These are phyloP conservation scores for Axea sp. DNA, from an alignment of 2,888 invertebrate genomes.

Conservation along the genomic window DNA sequence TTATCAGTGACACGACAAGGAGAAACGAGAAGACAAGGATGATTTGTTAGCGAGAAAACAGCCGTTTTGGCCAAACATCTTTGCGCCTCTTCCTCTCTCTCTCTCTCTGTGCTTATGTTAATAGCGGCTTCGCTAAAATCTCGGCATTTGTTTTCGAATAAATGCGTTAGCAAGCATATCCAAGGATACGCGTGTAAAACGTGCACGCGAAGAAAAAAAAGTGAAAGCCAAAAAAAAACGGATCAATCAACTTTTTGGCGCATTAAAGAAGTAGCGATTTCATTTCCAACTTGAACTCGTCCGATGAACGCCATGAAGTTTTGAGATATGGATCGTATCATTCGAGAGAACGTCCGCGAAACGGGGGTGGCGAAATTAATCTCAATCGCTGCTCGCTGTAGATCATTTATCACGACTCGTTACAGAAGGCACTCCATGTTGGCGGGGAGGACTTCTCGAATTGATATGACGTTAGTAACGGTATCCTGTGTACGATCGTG, in stretches of 20 bases:
- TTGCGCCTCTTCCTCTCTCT: constrained; percentile 12
- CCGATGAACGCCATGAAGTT: constrained; percentile 42
- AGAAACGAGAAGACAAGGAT: no score
- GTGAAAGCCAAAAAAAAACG: not conserved
- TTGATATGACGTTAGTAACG: constrained; percentile 76
- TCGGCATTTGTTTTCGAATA: constrained; percentile 38
- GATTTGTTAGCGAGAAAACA: constrained; percentile 70
- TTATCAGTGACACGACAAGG: no score
- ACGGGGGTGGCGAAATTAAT: constrained; percentile 74
- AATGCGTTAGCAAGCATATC: constrained; percentile 5
- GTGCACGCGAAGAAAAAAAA: not conserved
- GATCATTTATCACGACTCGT: constrained; percentile 78
- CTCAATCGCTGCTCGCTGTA: constrained; percentile 73
- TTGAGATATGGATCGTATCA: constrained; percentile 64
- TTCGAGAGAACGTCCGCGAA: constrained; percentile 58
- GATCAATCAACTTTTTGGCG: constrained; percentile 21
- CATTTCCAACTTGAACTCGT: not conserved
- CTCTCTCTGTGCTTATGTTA: constrained; percentile 38
- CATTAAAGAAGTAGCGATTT: constrained; percentile 17
- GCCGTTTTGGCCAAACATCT: constrained; percentile 38
- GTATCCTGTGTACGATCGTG: constrained; percentile 74
- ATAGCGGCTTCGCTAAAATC: constrained; percentile 26
- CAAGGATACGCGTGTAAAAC: no score
- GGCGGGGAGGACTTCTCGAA: constrained; percentile 65
- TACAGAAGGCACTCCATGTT: constrained; percentile 66